Conservation (phyloP, 37 sponge, comb jelly and placozoan genomes). For the Diacarnus erythraeanus region DNA sequence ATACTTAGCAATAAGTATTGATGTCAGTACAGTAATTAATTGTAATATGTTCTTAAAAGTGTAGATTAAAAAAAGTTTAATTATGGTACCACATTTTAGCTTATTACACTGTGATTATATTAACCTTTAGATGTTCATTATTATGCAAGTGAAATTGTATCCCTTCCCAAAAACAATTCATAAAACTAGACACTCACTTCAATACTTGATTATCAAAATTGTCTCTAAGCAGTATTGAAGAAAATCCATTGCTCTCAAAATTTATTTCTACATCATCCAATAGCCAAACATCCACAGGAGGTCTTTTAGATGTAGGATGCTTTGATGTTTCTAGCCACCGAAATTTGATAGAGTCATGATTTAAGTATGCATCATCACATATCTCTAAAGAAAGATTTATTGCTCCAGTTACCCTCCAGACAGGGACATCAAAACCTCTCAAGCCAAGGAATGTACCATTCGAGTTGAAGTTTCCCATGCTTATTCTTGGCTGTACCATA, state of each 20-base stretch:
- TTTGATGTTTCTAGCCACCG: slow-evolving; percentile 1
- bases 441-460: neutral
- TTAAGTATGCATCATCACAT: neutral
- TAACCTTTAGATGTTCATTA: no score
- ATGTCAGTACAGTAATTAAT: no score
- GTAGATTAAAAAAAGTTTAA: no score
- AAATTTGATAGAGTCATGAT: neutral
- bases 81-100: no score
- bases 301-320: neutral
- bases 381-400: neutral
- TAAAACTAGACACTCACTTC: neutral
- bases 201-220: neutral
- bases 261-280: neutral
- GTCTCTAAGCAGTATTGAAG: neutral
- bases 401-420: neutral
- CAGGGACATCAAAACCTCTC: neutral
- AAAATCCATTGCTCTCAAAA: neutral
- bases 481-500: neutral
- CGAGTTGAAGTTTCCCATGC: neutral
- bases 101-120: no score
- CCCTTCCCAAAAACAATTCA: neutral
- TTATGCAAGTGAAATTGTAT: no score
- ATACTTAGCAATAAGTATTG: no score
- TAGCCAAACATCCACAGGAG: slow-evolving; percentile 8
- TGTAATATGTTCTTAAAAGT: no score